A percentile compares a stretch with the other conserved stretches of the same genome.
Conservation (phyloP, 2,113 vertebrate genomes). For the Aplodontia rufa region DNA sequence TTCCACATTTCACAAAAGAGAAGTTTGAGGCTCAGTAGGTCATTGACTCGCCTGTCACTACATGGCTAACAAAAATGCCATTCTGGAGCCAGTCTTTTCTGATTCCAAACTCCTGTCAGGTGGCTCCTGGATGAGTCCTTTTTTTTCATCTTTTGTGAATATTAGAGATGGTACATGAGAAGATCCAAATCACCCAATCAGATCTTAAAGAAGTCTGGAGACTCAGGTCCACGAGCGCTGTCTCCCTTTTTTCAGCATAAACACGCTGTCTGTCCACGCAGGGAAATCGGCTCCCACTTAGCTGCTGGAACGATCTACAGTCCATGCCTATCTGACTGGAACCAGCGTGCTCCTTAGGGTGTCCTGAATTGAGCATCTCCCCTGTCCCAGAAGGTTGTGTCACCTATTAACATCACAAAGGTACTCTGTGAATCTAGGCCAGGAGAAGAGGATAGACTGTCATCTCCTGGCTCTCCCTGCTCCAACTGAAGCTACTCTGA, state of each 20-base stretch:
- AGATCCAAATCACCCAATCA: not conserved
- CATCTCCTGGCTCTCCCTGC: not conserved
- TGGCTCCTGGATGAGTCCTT: not conserved
- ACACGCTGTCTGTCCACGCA: not conserved
- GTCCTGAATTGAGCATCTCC: not conserved
- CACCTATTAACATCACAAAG: not conserved
- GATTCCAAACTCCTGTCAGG: not conserved
- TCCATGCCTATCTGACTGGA: not conserved
- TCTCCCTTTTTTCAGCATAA: not conserved
- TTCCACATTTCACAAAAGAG: not conserved
- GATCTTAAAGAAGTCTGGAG: not conserved
- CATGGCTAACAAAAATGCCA: not conserved
- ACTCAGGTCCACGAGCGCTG: fast-evolving
- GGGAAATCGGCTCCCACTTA: not conserved
- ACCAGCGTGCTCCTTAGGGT: not conserved
- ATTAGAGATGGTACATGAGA: not conserved
- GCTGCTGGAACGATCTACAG: not conserved
- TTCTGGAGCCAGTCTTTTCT: not conserved
- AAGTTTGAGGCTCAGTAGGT: not conserved
- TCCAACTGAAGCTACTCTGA: not conserved
- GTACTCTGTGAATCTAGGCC: not conserved
- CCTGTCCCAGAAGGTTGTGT: not conserved
- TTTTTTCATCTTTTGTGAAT: not conserved
- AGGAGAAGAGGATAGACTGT: not conserved
- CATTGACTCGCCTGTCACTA: not conserved